A percentile compares a stretch with the other conserved stretches of the same genome.
Evolutionary conservation across 2,113 vertebrate genomes (phyloP).

Genomic region (Zosterops pallidus): DNA sequence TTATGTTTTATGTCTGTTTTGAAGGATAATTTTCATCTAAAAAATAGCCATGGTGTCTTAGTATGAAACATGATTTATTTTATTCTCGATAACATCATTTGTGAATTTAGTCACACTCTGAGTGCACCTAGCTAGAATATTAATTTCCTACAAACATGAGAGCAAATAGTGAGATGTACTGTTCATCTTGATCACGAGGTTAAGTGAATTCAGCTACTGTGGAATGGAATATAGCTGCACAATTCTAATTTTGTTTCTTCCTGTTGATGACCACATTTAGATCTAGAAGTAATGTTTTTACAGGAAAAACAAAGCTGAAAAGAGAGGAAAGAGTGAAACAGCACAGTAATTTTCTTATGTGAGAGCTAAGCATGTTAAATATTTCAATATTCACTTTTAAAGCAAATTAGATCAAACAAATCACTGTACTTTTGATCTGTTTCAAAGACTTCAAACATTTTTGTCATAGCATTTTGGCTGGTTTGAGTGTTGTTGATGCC

Average conservation of each 20-base stretch:
- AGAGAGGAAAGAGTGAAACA: neutral
- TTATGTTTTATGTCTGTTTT: conserved; percentile 51
- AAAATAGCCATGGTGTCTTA: neutral
- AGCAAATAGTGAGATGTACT: neutral
- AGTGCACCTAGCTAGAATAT: conserved; percentile 35
- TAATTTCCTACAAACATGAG: conserved; percentile 17
- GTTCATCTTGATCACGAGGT: neutral
- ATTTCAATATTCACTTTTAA: conserved; percentile 43
- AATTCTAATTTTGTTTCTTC: neutral
- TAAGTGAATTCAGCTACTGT: neutral
- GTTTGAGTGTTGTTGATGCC: neutral
- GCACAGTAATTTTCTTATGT: neutral
- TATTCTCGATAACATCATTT: neutral
- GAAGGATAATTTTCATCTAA: conserved; percentile 33
- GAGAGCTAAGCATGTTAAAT: conserved; percentile 9
- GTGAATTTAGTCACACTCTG: conserved; percentile 11
- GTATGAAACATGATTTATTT: conserved; percentile 53
- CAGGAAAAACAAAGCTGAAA: neutral
- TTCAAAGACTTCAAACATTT: conserved; percentile 35
- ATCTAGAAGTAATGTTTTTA: neutral
- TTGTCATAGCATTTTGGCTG: neutral
- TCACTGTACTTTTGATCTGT: conserved; percentile 49
- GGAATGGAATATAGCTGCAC: neutral
- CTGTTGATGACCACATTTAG: neutral
- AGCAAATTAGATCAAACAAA: conserved; percentile 55